Base-by-base conservation (phyloP, 2,888 invertebrate genomes). In the Orthosia incerta region DNA sequence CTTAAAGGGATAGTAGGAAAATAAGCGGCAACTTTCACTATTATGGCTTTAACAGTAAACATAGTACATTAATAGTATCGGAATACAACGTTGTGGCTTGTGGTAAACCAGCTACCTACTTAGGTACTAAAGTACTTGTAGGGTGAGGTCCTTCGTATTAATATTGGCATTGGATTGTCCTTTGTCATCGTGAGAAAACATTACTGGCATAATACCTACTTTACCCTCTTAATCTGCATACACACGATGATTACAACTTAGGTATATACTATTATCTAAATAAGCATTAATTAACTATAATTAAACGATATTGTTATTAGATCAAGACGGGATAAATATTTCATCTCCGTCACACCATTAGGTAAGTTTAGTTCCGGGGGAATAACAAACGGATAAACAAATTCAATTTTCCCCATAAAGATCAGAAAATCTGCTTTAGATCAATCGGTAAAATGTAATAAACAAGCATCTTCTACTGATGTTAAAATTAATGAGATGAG, bases 351-450 rank as follows among this genome's bases (percentile, higher is more conserved):
- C n/a, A 51, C 23, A 53, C 26, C 9, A 50, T 31, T 50, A 23
- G 50, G 15, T 9, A 12, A 68, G 55, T 51, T 13, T 5, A 61
- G 31, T 18, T 63, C 50, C 48, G 39, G 70, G 81, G 53, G 68
- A 70, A 59, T 75, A 67, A 67, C 57, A 69, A 56, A 18, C 23
- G 2, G 1, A 64, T 55, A 67, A 64, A 69, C 31, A 56, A 26
- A 53, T 59, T 13, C 12, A 39, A 50, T 80, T 70, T 80, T 80
- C 84, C 84, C 64, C 11, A 64, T 67, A 56, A 3, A 60, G 55
- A 18, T 55, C 69, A 60, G 45, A 67, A 63, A 62, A 65, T 51
- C 9, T 51, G 23, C 20, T 65, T 13, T 26, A 68, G 20, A 53
- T 64, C 13, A 20, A 56, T 4, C 9, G 20, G 39, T 59, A 12